phyloP scores from a whole-genome alignment of 1,140 invertebrate species.

The Helicoverpa zea region DNA sequence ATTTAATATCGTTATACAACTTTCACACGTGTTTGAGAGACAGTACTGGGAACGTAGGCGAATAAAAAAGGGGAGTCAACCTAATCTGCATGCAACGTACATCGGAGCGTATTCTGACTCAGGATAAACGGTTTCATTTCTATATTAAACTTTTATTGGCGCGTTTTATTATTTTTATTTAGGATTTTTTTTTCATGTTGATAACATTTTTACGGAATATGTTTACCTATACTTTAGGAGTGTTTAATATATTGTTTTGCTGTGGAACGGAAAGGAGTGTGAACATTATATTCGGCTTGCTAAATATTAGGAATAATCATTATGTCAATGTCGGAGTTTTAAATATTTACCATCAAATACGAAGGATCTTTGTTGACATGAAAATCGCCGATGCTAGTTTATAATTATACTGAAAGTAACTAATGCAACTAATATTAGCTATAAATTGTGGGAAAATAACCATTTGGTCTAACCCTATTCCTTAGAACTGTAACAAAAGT shows the following conservation, averaged over 20 bases:
- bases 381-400: no score
- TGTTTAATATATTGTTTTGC: background rate
- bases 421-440: background rate
- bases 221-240: background rate
- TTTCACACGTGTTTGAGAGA: conserved; percentile 37
- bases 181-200: conserved; percentile 21
- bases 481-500: no score
- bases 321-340: no score
- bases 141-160: conserved; percentile 50
- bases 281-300: no score
- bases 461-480: conserved; percentile 16
- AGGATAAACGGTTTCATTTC: conserved; percentile 63
- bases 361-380: no score
- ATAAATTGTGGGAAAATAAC: background rate
- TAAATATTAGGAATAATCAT: no score
- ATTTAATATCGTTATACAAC: conserved; percentile 45
- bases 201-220: conserved; percentile 7
- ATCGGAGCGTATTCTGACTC: conserved; percentile 56
- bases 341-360: no score
- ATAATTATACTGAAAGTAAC: background rate
- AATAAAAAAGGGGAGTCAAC: conserved; percentile 45
- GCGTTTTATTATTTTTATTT: conserved; percentile 47
- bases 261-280: no score
- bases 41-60: conserved; percentile 33
- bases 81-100: conserved; percentile 58